A percentile compares a stretch with the other conserved stretches of the same genome.
Conservation (phyloP, 2,888 invertebrate species). For the Oligia fasciuncula region DNA sequence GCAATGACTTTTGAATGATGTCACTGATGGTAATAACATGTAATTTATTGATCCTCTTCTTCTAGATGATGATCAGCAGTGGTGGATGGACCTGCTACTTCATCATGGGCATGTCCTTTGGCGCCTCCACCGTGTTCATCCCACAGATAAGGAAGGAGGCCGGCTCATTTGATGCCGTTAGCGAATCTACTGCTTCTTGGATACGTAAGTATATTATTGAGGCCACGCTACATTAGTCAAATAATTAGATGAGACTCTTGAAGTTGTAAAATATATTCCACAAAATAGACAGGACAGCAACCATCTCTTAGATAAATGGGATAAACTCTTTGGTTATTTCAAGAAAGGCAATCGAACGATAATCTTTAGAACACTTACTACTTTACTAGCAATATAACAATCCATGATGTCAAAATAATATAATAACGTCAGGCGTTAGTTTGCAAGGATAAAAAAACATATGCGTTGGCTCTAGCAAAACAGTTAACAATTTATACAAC, state of each 20-base stretch:
- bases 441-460: background rate
- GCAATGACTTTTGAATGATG: background rate
- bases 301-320: background rate
- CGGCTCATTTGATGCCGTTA: constrained; percentile 61
- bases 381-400: constrained; percentile 4
- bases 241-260: background rate
- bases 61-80: constrained; percentile 54
- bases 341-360: background rate
- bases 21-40: background rate
- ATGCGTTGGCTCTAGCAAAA: background rate
- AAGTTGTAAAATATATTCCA: background rate
- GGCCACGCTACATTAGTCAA: background rate
- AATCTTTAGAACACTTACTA: background rate
- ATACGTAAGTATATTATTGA: constrained; percentile 64
- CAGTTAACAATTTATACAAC: background rate
- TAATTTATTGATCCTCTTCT: background rate
- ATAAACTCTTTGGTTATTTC: background rate
- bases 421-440: constrained; percentile 7
- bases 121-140: constrained; percentile 55
- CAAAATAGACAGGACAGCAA: background rate
- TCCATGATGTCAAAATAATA: background rate
- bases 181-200: constrained; percentile 70
- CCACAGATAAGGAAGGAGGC: constrained; percentile 45
- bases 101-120: constrained; percentile 52
- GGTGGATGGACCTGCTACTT: constrained; percentile 60